Percentiles rank a stretch among this genome's conserved stretches.
Conservation (phyloP, 2,113 vertebrate species). For the Cnemophilus loriae region DNA sequence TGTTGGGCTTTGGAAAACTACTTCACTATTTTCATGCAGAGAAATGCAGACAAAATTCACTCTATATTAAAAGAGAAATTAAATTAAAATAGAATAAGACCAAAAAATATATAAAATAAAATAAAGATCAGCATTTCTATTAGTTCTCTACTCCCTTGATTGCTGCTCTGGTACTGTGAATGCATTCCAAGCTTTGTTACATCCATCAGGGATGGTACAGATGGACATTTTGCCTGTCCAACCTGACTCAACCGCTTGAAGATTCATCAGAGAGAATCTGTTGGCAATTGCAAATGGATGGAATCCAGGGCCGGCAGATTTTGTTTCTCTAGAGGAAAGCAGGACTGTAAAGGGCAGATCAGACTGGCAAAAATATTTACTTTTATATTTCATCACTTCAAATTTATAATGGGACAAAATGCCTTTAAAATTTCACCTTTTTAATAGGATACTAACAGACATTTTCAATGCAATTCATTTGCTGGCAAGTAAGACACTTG, state of each 20-base stretch:
- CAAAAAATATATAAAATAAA: not conserved
- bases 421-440: slow-evolving; percentile 58
- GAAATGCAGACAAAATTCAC: not conserved
- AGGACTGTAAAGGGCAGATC: slow-evolving; percentile 63
- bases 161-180: slow-evolving; percentile 8
- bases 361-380: slow-evolving; percentile 71
- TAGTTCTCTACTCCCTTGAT: not conserved
- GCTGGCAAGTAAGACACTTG: not conserved
- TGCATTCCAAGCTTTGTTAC: slow-evolving; percentile 51
- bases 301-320: slow-evolving; percentile 68
- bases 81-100: not conserved
- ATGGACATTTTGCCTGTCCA: slow-evolving; percentile 64
- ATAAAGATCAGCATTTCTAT: not conserved
- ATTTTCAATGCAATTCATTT: slow-evolving; percentile 6
- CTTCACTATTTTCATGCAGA: not conserved
- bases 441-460: slow-evolving; percentile 42
- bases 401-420: slow-evolving; percentile 47
- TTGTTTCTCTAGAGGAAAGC: slow-evolving; percentile 56
- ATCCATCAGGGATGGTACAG: slow-evolving; percentile 63
- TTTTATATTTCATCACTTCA: slow-evolving; percentile 67
- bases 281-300: slow-evolving; percentile 70
- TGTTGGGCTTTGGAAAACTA: not conserved
- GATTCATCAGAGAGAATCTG: slow-evolving; percentile 67
- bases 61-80: not conserved
- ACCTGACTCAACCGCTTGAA: slow-evolving; percentile 65